A percentile compares a stretch with the other conserved stretches of the same genome.
Conservation (phyloP, 1,140 invertebrate genomes). For the Gryllus bimaculatus region DNA sequence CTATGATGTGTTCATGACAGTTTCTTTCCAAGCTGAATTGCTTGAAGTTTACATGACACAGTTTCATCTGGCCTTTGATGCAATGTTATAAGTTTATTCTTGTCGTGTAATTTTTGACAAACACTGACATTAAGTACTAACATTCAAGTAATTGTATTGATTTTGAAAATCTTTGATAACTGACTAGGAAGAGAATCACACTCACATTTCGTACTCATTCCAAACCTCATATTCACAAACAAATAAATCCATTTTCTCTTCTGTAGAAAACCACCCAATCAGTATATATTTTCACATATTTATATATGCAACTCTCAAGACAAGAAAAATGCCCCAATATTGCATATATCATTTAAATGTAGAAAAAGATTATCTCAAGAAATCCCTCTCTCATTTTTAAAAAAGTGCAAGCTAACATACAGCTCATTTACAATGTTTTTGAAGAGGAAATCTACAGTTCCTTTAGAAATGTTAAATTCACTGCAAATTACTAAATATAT, state of each 20-base stretch:
- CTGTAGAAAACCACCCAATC: not conserved
- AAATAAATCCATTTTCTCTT: not conserved
- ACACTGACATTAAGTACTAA: not conserved
- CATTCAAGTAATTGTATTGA: not conserved
- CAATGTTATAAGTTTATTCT: too few relatives aligned
- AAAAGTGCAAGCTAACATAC: not conserved
- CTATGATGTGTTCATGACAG: not conserved
- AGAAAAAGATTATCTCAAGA: not conserved
- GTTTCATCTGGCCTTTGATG: too few relatives aligned
- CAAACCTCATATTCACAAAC: not conserved
- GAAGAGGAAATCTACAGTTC: not conserved
- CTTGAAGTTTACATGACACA: too few relatives aligned
- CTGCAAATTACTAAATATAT: not conserved
- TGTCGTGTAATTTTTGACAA: not conserved
- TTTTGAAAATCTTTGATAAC: not conserved
- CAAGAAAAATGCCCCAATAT: not conserved
- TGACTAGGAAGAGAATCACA: not conserved
- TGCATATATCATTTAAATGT: not conserved
- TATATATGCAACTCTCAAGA: not conserved
- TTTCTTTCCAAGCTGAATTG: too few relatives aligned
- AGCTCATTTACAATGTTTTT: not conserved
- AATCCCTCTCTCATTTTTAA: not conserved
- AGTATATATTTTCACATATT: not conserved
- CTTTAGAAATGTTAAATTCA: not conserved
- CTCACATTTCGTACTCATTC: not conserved